Evolutionary conservation across 2,888 invertebrate genomes (phyloP), one percentile per base, ranked within the genome.

Genomic region (Agrochola circellaris): DNA sequence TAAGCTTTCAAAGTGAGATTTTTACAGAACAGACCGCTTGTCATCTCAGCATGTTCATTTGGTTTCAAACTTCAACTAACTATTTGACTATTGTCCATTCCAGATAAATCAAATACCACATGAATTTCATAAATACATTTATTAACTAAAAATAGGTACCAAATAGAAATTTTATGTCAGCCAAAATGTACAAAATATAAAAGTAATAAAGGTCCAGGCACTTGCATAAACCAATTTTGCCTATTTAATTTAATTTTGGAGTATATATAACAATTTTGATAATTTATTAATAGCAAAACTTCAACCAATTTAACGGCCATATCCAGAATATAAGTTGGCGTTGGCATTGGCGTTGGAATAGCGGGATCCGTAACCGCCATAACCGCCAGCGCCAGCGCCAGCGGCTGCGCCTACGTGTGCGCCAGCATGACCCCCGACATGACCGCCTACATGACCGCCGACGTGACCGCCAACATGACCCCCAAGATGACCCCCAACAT

Each of bases 101-200:
- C 48, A 51, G 11, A 75, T 2, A 51, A 76, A 34, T 61, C 1
- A 77, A 67, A 67, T 54, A 67, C 13, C 26, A 26, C 13, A 54
- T 77, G 61, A 77, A 66, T 77, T 61, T 77, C 77, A 67, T 77
- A 67, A 77, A 81, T 81, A 72, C 17, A 65, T 81, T 72, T 81
- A 81, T 56, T 81, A 71, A 64, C 51, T 80, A 60, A 75, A 81
- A 65, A 67, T 48, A 56, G n/a, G 15, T 66, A 51, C 67, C 71
- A 30, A 56, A 81, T 20, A 48, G 0, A 75, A 62, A 70, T 72
- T 69, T 71, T 20, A 58, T 70, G 38, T 61, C 30, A 56, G 30
- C 67, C 75, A 67, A 68, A 70, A 71, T 71, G 71, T 60, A 69
- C 13, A 69, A 74, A 77, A 61, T 67, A 45, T 54, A 54, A 75